Evolutionary conservation across 1,140 invertebrate species (phyloP).

Genomic region (Drosophila cardini): DNA sequence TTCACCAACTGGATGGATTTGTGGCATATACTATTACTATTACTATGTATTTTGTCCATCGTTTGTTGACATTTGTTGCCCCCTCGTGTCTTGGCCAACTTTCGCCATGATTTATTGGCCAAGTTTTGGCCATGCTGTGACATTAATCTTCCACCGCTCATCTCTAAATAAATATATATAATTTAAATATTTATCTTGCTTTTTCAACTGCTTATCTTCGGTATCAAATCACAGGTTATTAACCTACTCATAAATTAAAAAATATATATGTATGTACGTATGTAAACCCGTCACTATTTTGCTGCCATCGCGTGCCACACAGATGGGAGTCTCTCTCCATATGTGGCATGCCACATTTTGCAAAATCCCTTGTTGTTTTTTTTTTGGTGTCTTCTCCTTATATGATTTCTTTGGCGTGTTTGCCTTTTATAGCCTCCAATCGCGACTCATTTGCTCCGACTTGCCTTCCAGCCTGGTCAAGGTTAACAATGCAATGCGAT

Average conservation of each 20-base stretch:
- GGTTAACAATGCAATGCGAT: slow-evolving; percentile 75
- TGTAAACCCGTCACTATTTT: slow-evolving; percentile 13
- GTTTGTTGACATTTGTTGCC: slow-evolving; percentile 57
- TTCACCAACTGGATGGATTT: slow-evolving; percentile 46
- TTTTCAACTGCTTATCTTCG: slow-evolving; percentile 27
- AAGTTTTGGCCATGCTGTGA: slow-evolving; percentile 52
- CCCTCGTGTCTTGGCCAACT: slow-evolving; percentile 48
- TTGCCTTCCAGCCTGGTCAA: slow-evolving; percentile 64
- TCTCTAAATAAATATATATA: slow-evolving; percentile 66
- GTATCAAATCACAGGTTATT: slow-evolving; percentile 49
- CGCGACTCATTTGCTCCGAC: slow-evolving; percentile 44
- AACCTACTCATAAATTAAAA: slow-evolving; percentile 36
- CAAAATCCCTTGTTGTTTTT: slow-evolving; percentile 30
- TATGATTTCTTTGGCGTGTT: slow-evolving; percentile 13
- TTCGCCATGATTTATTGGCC: slow-evolving; percentile 79
- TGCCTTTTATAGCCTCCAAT: slow-evolving; percentile 47
- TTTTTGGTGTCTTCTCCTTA: slow-evolving; percentile 25
- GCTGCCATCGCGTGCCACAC: slow-evolving; percentile 35
- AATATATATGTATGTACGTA: too few species aligned
- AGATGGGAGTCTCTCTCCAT: slow-evolving; percentile 5
- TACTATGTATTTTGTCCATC: neutral
- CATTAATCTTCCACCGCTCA: slow-evolving; percentile 66
- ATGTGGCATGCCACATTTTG: slow-evolving; percentile 26
- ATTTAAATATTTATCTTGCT: slow-evolving; percentile 62
- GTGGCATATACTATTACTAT: slow-evolving; percentile 5